Evolutionary conservation across 2,797 vertebrate genomes (phyloP).

Genomic region (Diplodus puntazzo): DNA sequence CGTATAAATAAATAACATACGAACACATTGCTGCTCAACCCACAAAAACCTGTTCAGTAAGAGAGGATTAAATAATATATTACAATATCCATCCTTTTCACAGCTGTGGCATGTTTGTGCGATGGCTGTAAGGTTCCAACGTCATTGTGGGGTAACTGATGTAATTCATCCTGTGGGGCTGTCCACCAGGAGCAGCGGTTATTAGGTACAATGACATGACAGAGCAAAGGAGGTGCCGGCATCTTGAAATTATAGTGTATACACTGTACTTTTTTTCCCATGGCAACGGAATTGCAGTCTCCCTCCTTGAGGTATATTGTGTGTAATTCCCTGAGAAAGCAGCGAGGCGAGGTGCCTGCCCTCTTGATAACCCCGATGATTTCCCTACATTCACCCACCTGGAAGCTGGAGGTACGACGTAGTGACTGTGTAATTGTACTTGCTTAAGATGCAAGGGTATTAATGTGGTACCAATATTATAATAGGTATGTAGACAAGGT

Average conservation of each 20-base stretch:
- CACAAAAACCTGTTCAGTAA: not conserved
- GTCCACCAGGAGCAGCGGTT: conserved; percentile 9
- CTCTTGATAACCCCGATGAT: conserved; percentile 17
- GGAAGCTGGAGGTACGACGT: not conserved
- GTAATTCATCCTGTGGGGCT: not conserved
- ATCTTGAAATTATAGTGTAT: not conserved
- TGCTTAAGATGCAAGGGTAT: conserved; percentile 29
- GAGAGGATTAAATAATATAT: not conserved
- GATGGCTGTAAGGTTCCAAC: not conserved
- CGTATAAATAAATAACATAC: not conserved
- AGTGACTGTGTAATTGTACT: conserved; percentile 19
- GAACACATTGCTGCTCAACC: not conserved
- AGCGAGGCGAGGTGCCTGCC: not conserved
- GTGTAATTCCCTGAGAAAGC: conserved; percentile 32
- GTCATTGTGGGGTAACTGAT: not conserved
- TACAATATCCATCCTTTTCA: not conserved
- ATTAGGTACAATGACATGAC: not conserved
- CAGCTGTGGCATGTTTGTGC: not conserved
- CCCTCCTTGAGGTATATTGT: conserved; percentile 3
- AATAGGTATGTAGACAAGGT: conserved; percentile 49
- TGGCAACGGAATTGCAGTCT: conserved; percentile 1
- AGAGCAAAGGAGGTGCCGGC: not conserved
- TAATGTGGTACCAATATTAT: conserved; percentile 37
- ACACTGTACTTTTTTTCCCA: not conserved
- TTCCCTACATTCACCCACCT: not conserved